Evolutionary conservation across 2,888 invertebrate species (phyloP), one percentile per base, ranked within the genome.

Genomic region (Copidosoma aretas): DNA sequence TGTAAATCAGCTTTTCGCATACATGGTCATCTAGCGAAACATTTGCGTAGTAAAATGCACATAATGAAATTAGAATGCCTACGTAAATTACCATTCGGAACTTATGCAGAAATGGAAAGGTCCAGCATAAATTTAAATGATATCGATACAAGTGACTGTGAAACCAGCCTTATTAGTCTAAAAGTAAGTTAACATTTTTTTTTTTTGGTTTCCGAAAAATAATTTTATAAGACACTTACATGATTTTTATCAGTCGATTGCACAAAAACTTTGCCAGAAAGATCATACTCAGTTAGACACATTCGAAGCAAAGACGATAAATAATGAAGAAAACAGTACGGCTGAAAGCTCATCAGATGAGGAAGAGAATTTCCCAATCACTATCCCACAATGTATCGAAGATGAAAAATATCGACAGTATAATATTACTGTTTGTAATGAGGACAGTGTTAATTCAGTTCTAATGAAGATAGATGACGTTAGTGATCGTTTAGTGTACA

Each of bases 1-100:
- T 98, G 98, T 83, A 94, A 94, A 81, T 94, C 96, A 75, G 97
- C 97, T 12, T 98, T 99, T 83, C 89, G 95, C 76, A 97, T 97
- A 79, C 97, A 97, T 80, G 98, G 98, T 0, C 98, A 98, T 84
- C 86, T 99, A 78, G 97, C 97, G 0, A 98, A 98, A 84, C 98
- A 99, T 87, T 87, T 98, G 71, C 90, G 98, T 67, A 96, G 96
- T 73, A 97, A 97, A 86, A 93, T 94, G 89, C 98, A 98, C 81
- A 95, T 97, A 53, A 94, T 94, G 90, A 92, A 94, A 78, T 86
- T 97, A 73, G 97, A 97, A 84, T 94, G 94, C 81, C 86, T 95
- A 73, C 95, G 95, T 67, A 96, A 96, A 84, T 86, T 98, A 75
- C 97, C 97, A 0, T 94, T 94, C 80, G 97, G 97, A 64, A 93